Conservation (phyloP, 2,797 vertebrate species). For the Salarias fasciatus region DNA sequence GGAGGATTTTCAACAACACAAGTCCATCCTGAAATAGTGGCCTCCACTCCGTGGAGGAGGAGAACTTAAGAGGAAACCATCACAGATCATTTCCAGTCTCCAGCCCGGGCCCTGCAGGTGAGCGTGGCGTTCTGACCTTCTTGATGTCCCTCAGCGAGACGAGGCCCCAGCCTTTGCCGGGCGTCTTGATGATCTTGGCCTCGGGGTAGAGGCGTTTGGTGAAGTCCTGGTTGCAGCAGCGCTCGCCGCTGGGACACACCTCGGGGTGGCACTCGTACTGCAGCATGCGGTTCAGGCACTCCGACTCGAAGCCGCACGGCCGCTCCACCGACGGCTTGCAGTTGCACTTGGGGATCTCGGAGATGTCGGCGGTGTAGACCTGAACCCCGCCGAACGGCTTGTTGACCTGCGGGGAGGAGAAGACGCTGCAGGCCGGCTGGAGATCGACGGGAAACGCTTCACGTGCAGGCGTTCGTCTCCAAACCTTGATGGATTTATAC, state of each 20-base stretch:
- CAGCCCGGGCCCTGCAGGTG: too few relatives aligned
- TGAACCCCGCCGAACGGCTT: constrained; percentile 94
- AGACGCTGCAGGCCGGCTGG: too few relatives aligned
- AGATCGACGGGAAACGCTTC: too few relatives aligned
- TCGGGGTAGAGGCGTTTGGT: constrained; percentile 96
- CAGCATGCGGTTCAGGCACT: constrained; percentile 97
- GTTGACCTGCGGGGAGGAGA: constrained; percentile 86
- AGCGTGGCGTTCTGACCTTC: constrained; percentile 86
- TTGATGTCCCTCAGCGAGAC: constrained; percentile 92
- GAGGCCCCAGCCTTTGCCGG: constrained; percentile 97
- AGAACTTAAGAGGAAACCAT: too few relatives aligned
- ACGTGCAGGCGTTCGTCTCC: neutral
- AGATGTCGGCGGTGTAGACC: constrained; percentile 94
- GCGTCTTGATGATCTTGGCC: constrained; percentile 94
- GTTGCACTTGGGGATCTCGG: constrained; percentile 98
- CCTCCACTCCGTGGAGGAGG: too few relatives aligned
- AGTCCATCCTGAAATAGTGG: too few relatives aligned
- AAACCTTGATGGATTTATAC: constrained; percentile 95
- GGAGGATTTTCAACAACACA: too few relatives aligned
- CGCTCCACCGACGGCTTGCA: constrained; percentile 92
- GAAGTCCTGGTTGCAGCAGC: constrained; percentile 97
- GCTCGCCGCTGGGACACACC: constrained; percentile 90
- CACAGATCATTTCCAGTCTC: too few relatives aligned
- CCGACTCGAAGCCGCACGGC: constrained; percentile 94
- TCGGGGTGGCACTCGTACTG: constrained; percentile 98